These are phyloP conservation scores for Alethe castanea DNA, from an alignment of 2,113 vertebrate genomes.

Conservation along the genomic window DNA sequence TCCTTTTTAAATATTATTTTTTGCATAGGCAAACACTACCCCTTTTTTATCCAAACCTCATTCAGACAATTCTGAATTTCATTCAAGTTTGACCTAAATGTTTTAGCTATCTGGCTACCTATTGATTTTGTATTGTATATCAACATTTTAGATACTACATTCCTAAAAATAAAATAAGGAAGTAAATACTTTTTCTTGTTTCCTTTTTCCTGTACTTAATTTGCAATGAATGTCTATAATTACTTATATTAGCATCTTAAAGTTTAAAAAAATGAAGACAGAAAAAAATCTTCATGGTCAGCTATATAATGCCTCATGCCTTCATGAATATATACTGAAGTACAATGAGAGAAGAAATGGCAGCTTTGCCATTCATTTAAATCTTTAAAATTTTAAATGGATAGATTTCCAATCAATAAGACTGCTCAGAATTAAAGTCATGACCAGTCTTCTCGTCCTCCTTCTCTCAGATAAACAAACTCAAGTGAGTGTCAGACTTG, in stretches of 20 bases:
- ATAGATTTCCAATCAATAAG: conserved; percentile 2
- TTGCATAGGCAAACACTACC: neutral
- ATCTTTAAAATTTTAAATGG: conserved; percentile 41
- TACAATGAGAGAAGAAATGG: neutral
- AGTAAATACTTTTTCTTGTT: neutral
- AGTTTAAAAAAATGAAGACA: neutral
- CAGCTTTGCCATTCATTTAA: conserved; percentile 36
- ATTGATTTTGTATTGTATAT: neutral
- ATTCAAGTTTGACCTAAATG: neutral
- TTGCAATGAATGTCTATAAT: neutral
- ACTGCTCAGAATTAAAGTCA: neutral
- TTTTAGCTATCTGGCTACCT: neutral
- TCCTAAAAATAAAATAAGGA: neutral
- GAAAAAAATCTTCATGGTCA: neutral
- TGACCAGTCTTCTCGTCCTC: neutral
- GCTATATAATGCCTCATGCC: neutral
- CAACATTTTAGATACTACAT: neutral
- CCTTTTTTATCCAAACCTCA: neutral
- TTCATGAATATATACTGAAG: conserved; percentile 15
- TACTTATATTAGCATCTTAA: neutral
- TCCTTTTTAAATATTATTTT: neutral
- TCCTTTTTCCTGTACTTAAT: neutral
- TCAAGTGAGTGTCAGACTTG: neutral
- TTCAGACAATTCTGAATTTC: neutral
- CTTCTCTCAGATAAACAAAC: neutral